phyloP scores from a whole-genome alignment of 2,797 vertebrate genomes.

The Spinus pinus region DNA sequence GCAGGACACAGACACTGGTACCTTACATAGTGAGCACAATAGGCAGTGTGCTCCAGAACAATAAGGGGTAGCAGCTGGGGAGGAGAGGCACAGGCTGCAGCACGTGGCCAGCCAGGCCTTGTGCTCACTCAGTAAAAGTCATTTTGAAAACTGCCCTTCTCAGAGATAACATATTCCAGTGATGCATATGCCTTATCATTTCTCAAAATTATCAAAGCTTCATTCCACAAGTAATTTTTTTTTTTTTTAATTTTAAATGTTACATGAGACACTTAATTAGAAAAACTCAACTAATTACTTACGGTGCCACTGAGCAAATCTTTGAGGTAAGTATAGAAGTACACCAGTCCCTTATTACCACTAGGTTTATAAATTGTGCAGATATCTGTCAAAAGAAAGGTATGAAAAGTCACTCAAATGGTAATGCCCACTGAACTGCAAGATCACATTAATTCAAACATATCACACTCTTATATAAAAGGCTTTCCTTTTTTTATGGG shows the following conservation, averaged over 20 bases:
- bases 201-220: not conserved
- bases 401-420: not conserved
- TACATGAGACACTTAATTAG: not conserved
- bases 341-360: slow-evolving; percentile 79
- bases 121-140: accelerated
- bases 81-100: not conserved
- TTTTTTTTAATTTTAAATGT: not conserved
- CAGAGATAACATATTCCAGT: not conserved
- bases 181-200: not conserved
- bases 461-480: not conserved
- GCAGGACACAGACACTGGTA: not conserved
- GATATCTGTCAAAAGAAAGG: slow-evolving; percentile 71
- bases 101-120: not conserved
- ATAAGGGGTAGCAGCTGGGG: not conserved
- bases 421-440: not conserved
- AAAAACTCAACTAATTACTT: slow-evolving; percentile 53
- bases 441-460: not conserved
- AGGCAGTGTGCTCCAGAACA: not conserved
- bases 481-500: not conserved
- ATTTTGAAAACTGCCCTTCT: not conserved
- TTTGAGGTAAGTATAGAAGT: slow-evolving; percentile 87
- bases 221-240: not conserved
- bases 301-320: slow-evolving; percentile 93
- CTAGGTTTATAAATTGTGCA: slow-evolving; percentile 79
- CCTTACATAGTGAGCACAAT: not conserved